Percentiles rank a stretch among this genome's conserved stretches.
phyloP scores from a whole-genome alignment of 2,797 vertebrate species.

The Pipistrellus nathusii region DNA sequence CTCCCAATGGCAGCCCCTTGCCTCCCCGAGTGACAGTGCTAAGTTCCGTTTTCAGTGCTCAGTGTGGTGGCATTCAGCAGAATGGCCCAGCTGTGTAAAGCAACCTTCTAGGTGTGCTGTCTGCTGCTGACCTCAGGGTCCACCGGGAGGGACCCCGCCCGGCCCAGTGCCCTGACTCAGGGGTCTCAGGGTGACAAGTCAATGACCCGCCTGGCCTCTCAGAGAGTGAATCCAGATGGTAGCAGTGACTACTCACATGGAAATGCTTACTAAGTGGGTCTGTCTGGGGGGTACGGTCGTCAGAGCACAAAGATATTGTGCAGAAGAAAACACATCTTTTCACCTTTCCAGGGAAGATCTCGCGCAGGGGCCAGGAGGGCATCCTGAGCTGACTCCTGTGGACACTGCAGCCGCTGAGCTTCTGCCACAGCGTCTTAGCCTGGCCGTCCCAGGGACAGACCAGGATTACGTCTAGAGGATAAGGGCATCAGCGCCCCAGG shows the following conservation, averaged over 20 bases:
- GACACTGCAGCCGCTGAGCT: accelerated
- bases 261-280: background rate
- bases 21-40: accelerated
- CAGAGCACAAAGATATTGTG: background rate
- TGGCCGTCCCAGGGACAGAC: background rate
- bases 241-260: background rate
- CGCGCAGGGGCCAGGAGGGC: too few relatives aligned
- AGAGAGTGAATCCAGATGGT: background rate
- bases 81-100: background rate
- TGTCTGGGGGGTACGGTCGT: background rate
- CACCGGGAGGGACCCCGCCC: too few relatives aligned
- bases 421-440: background rate
- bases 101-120: too few relatives aligned
- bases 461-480: background rate
- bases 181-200: background rate
- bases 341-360: background rate
- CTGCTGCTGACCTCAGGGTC: background rate
- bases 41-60: background rate
- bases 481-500: background rate
- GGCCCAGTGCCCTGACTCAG: background rate
- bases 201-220: background rate
- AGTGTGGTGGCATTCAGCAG: background rate
- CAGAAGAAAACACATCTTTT: background rate
- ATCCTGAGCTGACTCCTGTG: background rate
- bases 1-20: accelerated